phyloP scores from a whole-genome alignment of 2,888 invertebrate genomes.

The Alcis repandata region DNA sequence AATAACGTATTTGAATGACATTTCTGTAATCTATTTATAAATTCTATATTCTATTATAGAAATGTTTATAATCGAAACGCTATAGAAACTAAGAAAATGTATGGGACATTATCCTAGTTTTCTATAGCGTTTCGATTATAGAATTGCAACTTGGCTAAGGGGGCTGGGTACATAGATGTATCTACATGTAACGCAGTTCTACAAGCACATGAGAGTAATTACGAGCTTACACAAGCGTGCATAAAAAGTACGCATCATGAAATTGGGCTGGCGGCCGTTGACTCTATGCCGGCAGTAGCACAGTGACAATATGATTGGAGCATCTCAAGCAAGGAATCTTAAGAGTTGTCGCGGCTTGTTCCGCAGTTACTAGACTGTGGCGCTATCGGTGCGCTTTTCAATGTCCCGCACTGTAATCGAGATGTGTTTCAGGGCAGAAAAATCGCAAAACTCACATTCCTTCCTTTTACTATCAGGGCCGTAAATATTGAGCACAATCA shows the following conservation, averaged over 20 bases:
- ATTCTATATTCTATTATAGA: too few relatives aligned
- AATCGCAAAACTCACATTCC: conserved; percentile 31
- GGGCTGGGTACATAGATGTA: too few relatives aligned
- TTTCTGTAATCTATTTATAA: too few relatives aligned
- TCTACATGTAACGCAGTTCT: neutral
- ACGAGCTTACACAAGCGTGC: conserved; percentile 36
- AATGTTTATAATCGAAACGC: too few relatives aligned
- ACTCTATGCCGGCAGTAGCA: conserved; percentile 23
- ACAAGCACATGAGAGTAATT: neutral
- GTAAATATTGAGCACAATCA: conserved; percentile 18
- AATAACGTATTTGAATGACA: too few relatives aligned
- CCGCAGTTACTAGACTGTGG: conserved; percentile 62
- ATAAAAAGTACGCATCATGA: conserved; percentile 30
- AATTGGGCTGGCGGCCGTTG: conserved; percentile 36
- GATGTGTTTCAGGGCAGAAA: conserved; percentile 61
- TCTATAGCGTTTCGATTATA: too few relatives aligned
- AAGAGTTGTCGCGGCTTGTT: conserved; percentile 45
- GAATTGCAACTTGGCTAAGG: too few relatives aligned
- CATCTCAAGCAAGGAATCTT: conserved; percentile 37
- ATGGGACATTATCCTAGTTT: too few relatives aligned
- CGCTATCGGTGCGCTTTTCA: conserved; percentile 51
- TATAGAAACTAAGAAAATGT: too few relatives aligned
- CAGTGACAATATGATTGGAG: conserved; percentile 36
- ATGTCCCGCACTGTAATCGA: conserved; percentile 51
- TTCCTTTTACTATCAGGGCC: conserved; percentile 19